Conservation (phyloP, 2,888 invertebrate genomes). For the Cheilosia variabilis region DNA sequence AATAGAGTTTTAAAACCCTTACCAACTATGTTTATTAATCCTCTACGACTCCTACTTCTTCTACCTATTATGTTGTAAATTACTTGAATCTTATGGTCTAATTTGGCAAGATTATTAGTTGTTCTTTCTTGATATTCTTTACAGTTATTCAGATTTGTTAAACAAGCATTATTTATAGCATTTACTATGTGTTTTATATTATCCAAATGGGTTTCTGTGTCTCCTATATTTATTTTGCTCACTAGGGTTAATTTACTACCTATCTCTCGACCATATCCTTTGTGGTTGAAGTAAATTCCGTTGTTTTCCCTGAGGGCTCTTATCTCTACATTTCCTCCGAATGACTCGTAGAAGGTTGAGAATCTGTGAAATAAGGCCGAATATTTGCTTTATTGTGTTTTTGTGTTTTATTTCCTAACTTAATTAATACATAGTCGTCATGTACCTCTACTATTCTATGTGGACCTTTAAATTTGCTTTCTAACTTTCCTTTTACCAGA, state of each 20-base stretch:
- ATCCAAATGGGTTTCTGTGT: conserved; percentile 3
- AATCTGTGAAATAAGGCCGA: too few species aligned
- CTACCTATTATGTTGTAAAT: conserved; percentile 30
- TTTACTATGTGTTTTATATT: conserved; percentile 20
- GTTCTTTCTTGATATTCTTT: conserved; percentile 1
- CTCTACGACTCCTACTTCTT: conserved; percentile 2
- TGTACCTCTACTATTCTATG: not conserved
- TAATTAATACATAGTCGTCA: conserved; percentile 4
- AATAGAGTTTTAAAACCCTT: conserved; percentile 40
- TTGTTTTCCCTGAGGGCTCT: conserved; percentile 9
- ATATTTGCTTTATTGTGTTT: too few species aligned
- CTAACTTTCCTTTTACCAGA: conserved; percentile 17
- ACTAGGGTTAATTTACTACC: conserved; percentile 28
- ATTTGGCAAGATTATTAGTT: not conserved
- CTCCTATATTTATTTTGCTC: conserved; percentile 9
- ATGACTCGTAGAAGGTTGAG: conserved; percentile 8
- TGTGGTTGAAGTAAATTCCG: conserved; percentile 35
- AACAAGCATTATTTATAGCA: conserved; percentile 7
- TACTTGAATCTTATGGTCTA: conserved; percentile 19
- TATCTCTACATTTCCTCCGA: conserved; percentile 24
- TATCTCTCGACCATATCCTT: conserved; percentile 29
- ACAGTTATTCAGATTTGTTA: conserved; percentile 12
- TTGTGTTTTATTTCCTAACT: not conserved
- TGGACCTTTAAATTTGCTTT: conserved; percentile 29
- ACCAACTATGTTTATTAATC: conserved; percentile 21